These are phyloP conservation scores for Hydropsyche tenuis DNA, from an alignment of 1,140 invertebrate genomes.

Conservation along the genomic window DNA sequence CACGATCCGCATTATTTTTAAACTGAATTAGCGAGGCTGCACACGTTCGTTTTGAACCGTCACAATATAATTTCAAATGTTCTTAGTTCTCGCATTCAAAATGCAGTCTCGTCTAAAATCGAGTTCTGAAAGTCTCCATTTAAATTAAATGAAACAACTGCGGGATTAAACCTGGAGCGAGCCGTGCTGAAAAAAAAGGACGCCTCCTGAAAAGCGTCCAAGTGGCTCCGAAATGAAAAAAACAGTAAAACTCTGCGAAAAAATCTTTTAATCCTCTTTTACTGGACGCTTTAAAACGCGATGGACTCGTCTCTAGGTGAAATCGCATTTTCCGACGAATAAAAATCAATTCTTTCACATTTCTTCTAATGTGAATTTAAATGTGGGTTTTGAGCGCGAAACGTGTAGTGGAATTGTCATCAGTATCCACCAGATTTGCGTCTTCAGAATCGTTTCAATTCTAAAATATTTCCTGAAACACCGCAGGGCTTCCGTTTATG, in stretches of 20 bases:
- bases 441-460: conserved; percentile 22
- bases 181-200: neutral
- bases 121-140: conserved; percentile 9
- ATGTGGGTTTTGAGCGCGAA: too few relatives aligned
- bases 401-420: conserved; percentile 5
- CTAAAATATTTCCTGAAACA: conserved; percentile 31
- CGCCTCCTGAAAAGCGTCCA: conserved; percentile 5
- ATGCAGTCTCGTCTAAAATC: conserved; percentile 7
- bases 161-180: conserved; percentile 3
- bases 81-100: neutral
- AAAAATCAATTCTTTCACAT: too few relatives aligned
- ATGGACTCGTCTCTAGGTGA: neutral
- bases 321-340: neutral
- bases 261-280: conserved; percentile 20
- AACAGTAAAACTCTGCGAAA: neutral
- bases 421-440: conserved; percentile 16
- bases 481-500: conserved; percentile 28
- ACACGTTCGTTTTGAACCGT: neutral
- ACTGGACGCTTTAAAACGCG: neutral
- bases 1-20: too few relatives aligned
- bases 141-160: conserved; percentile 22
- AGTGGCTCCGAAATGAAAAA: conserved; percentile 11
- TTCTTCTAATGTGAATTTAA: too few relatives aligned
- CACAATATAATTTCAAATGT: conserved; percentile 2
- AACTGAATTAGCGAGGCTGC: too few relatives aligned